Evolutionary conservation across 2,113 vertebrate species (phyloP).

Genomic region (Anoura caudifer): DNA sequence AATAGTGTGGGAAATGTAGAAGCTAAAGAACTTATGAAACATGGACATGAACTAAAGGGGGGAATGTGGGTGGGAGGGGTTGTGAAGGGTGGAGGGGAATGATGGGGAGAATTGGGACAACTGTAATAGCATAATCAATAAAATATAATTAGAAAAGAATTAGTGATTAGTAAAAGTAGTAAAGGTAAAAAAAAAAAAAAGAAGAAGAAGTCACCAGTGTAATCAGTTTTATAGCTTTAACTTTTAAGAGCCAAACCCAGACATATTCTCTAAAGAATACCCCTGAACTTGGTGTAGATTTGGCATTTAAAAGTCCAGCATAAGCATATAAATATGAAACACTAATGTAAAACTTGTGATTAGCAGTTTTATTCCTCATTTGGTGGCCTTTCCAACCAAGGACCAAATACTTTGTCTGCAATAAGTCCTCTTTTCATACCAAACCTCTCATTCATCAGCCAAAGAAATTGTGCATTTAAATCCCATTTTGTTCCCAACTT

Average conservation of each 20-base stretch:
- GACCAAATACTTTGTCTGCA: neutral
- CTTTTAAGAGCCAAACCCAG: constrained; percentile 9
- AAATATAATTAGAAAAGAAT: too few relatives aligned
- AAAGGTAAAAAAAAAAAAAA: too few relatives aligned
- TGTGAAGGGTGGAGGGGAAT: too few relatives aligned
- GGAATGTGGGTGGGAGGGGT: too few relatives aligned
- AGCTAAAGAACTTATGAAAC: too few relatives aligned
- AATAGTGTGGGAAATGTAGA: too few relatives aligned
- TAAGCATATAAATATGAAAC: neutral
- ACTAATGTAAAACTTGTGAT: neutral
- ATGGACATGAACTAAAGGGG: too few relatives aligned
- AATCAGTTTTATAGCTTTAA: neutral
- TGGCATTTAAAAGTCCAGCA: neutral
- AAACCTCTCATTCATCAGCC: neutral
- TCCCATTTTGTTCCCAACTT: neutral
- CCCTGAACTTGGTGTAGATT: neutral
- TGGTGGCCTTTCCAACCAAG: neutral
- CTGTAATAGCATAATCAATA: too few relatives aligned
- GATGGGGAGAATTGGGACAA: too few relatives aligned
- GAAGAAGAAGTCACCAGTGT: neutral
- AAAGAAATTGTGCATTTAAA: neutral
- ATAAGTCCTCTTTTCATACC: neutral
- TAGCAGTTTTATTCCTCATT: neutral
- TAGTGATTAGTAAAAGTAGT: too few relatives aligned
- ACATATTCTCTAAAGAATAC: neutral